phyloP scores from a whole-genome alignment of 2,888 invertebrate genomes.

The Desoria tigrina region DNA sequence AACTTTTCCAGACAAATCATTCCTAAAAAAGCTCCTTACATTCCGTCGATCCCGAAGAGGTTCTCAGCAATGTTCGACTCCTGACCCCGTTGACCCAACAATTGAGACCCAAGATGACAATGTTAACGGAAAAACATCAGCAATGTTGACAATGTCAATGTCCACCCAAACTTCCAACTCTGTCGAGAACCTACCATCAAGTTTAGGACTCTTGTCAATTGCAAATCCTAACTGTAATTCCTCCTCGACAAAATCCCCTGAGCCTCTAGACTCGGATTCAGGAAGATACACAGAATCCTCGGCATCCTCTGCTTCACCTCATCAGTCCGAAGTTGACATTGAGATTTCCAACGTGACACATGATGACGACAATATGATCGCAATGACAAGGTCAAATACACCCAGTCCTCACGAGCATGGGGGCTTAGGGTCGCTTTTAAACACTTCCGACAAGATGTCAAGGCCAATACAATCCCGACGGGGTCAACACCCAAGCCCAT shows the following conservation, averaged over 20 bases:
- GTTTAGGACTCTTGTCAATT: slow-evolving; percentile 22
- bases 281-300: slow-evolving; percentile 3
- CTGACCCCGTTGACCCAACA: neutral
- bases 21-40: slow-evolving; percentile 34
- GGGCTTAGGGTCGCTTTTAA: neutral
- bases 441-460: neutral
- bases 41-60: slow-evolving; percentile 23
- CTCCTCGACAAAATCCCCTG: neutral
- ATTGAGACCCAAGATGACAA: neutral
- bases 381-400: too few relatives aligned
- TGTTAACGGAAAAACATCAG: neutral
- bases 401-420: neutral
- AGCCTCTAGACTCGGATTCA: neutral
- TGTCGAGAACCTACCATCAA: slow-evolving; percentile 30
- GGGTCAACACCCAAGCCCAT: too few relatives aligned
- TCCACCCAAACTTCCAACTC: slow-evolving; percentile 37
- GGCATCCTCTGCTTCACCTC: neutral
- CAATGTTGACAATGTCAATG: slow-evolving; percentile 4
- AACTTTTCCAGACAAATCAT: slow-evolving; percentile 35
- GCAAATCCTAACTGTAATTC: neutral
- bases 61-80: neutral
- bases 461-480: neutral
- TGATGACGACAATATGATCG: too few relatives aligned
- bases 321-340: slow-evolving; percentile 3
- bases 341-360: neutral